Percentiles rank a stretch among this genome's conserved stretches.
Conservation (phyloP, 2,888 invertebrate genomes). For the Amphipoea lucens region DNA sequence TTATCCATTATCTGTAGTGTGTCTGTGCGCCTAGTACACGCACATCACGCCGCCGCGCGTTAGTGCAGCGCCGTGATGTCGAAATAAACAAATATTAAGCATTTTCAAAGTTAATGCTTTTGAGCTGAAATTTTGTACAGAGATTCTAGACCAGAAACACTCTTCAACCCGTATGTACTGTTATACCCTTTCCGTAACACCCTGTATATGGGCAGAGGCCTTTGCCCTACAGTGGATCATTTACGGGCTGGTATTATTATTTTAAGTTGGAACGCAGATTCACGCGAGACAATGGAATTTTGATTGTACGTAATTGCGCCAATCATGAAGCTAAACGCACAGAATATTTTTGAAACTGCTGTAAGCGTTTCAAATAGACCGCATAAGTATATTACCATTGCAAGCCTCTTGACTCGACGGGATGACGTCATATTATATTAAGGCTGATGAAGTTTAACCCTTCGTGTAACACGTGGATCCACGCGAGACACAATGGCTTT, state of each 20-base stretch:
- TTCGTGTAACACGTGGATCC: neutral
- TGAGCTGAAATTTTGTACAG: too few species aligned
- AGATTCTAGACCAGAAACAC: too few species aligned
- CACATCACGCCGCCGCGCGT: too few species aligned
- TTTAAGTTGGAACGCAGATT: neutral
- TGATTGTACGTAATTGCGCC: too few species aligned
- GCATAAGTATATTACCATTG: neutral
- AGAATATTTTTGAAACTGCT: neutral
- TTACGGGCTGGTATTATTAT: neutral
- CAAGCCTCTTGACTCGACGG: neutral
- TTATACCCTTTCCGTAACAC: too few species aligned
- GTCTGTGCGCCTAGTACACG: too few species aligned
- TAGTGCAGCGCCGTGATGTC: too few species aligned
- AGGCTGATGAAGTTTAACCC: neutral
- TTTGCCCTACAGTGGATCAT: neutral
- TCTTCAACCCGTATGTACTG: too few species aligned
- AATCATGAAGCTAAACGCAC: neutral
- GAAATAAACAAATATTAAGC: too few species aligned
- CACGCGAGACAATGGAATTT: neutral
- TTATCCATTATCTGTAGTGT: too few species aligned
- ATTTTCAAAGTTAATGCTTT: too few species aligned
- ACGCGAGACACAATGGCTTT: neutral
- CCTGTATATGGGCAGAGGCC: neutral
- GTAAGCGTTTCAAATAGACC: neutral
- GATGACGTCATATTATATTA: constrained; percentile 4